Percentiles rank a stretch among this genome's conserved stretches.
Evolutionary conservation across 2,888 invertebrate genomes (phyloP).

Genomic region (Megamerina dolium): DNA sequence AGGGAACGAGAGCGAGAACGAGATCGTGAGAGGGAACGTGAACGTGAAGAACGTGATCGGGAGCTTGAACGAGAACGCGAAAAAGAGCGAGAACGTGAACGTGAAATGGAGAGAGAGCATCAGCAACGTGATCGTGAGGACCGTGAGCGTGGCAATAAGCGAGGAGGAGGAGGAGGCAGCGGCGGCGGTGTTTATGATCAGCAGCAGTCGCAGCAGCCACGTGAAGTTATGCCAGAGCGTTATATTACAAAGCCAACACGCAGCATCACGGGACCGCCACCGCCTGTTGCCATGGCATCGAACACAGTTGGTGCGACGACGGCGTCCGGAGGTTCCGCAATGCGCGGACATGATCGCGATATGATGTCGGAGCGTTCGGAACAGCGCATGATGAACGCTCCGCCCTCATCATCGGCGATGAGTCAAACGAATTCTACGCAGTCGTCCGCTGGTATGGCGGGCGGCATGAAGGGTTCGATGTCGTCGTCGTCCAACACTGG

Average conservation of each 20-base stretch:
- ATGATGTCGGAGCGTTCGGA: constrained; percentile 12
- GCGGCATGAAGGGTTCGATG: constrained; percentile 24
- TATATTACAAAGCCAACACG: constrained; percentile 42
- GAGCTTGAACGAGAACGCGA: constrained; percentile 31
- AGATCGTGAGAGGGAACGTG: constrained; percentile 26
- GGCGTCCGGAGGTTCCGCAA: constrained; percentile 5
- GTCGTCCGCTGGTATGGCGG: constrained; percentile 25
- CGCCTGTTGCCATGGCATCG: constrained; percentile 35
- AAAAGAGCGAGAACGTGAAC: constrained; percentile 26
- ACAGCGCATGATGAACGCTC: constrained; percentile 17
- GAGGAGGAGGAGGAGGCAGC: constrained; percentile 19
- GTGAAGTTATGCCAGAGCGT: constrained; percentile 39
- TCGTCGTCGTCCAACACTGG: constrained; percentile 21
- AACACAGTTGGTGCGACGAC: constrained; percentile 22
- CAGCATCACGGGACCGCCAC: constrained; percentile 37
- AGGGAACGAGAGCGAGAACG: constrained; percentile 29
- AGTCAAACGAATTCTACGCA: constrained; percentile 22
- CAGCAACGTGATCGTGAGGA: constrained; percentile 24
- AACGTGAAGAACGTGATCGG: constrained; percentile 31
- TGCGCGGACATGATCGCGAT: constrained; percentile 12
- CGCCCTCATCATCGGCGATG: constrained; percentile 14
- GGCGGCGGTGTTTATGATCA: constrained; percentile 19
- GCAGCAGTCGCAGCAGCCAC: constrained; percentile 34
- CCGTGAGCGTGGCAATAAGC: constrained; percentile 20
- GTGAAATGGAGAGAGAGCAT: constrained; percentile 23